Evolutionary conservation across 2,797 vertebrate genomes (phyloP).

Genomic region (Lindbergichthys nudifrons): DNA sequence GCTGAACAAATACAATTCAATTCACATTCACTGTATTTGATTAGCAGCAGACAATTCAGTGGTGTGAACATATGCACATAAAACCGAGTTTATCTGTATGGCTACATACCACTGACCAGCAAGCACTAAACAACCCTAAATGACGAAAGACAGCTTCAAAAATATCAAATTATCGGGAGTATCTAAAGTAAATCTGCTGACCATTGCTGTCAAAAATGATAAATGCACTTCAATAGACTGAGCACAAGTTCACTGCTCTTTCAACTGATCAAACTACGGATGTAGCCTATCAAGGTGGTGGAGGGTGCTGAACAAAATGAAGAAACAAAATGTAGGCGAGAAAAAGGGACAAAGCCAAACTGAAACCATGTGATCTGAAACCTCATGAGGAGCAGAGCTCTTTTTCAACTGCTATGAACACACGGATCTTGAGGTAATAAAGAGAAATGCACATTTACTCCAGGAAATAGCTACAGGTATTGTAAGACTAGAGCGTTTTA

Average conservation of each 20-base stretch:
- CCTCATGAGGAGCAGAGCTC: constrained; percentile 5
- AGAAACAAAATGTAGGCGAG: neutral
- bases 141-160: neutral
- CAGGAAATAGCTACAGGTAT: neutral
- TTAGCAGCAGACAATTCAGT: constrained; percentile 12
- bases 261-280: neutral
- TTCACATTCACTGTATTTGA: neutral
- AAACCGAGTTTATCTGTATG: constrained; percentile 16
- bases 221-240: neutral
- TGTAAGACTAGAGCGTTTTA: neutral
- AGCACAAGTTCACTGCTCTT: constrained; percentile 3
- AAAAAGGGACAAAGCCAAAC: neutral
- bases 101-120: constrained; percentile 34
- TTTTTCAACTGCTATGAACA: neutral
- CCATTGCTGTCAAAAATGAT: neutral
- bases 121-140: constrained; percentile 28
- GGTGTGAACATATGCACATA: constrained; percentile 2
- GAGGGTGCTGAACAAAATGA: too few relatives aligned
- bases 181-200: neutral
- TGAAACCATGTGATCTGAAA: neutral
- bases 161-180: too few relatives aligned
- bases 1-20: neutral
- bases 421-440: constrained; percentile 9
- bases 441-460: constrained; percentile 9
- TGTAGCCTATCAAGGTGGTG: neutral